A percentile compares a stretch with the other conserved stretches of the same genome.
Conservation (phyloP, 2,797 vertebrate genomes). For the Sandelia bainsii region DNA sequence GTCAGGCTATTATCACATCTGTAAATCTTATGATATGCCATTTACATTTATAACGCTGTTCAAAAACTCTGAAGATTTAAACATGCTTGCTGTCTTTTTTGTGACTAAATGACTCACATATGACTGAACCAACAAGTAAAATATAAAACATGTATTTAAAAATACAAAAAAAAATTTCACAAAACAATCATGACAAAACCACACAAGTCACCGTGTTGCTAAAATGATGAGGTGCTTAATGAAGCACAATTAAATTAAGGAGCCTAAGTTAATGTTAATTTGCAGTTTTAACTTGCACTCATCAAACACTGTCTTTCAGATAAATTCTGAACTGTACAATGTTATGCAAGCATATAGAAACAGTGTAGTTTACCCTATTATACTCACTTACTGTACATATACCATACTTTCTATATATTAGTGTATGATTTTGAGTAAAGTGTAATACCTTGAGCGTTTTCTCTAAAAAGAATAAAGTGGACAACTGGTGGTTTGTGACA, state of each 20-base stretch:
- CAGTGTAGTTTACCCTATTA: not conserved
- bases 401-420: not conserved
- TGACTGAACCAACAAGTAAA: not conserved
- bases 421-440: constrained; percentile 11
- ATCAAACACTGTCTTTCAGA: not conserved
- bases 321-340: not conserved
- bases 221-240: not conserved
- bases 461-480: not conserved
- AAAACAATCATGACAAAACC: not conserved
- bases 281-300: not conserved
- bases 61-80: not conserved
- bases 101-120: not conserved
- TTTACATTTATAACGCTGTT: not conserved
- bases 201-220: not conserved
- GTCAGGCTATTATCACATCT: constrained; percentile 10
- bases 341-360: not conserved
- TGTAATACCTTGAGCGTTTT: not conserved
- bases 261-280: not conserved
- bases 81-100: not conserved
- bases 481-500: constrained; percentile 12
- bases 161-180: not conserved
- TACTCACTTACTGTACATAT: too few species aligned
- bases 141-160: not conserved
- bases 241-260: not conserved
- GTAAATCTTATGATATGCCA: constrained; percentile 2